A percentile compares a stretch with the other conserved stretches of the same genome.
Evolutionary conservation across 2,888 invertebrate genomes (phyloP).

Genomic region (Magallana nippona): DNA sequence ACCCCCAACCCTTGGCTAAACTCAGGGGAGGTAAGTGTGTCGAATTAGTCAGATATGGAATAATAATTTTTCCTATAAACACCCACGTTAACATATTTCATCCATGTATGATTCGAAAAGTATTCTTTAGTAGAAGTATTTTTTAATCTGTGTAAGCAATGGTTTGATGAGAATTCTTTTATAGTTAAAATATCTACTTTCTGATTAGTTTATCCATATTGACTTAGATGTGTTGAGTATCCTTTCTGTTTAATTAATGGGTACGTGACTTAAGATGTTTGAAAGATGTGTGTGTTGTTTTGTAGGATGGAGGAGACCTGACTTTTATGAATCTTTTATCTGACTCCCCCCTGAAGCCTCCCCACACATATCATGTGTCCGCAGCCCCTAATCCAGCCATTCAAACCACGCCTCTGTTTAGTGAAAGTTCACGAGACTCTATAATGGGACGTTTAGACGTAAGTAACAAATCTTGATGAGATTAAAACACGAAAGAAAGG

Average conservation of each 20-base stretch:
- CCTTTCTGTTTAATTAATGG: too few relatives aligned
- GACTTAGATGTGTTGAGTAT: too few relatives aligned
- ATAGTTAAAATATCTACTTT: neutral
- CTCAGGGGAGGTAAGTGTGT: slow-evolving; percentile 7
- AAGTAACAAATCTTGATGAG: slow-evolving; percentile 49
- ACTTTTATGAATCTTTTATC: slow-evolving; percentile 92
- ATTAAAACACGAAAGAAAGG: too few relatives aligned
- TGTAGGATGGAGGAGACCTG: slow-evolving; percentile 83
- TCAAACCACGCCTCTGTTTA: slow-evolving; percentile 62
- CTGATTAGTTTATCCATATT: neutral
- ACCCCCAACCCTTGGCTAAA: slow-evolving; percentile 12
- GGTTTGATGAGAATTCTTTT: too few relatives aligned
- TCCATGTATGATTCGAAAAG: too few relatives aligned
- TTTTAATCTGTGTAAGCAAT: too few relatives aligned
- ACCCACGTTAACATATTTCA: neutral
- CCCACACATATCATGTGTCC: slow-evolving; percentile 40
- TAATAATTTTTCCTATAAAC: too few relatives aligned
- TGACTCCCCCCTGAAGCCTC: slow-evolving; percentile 85
- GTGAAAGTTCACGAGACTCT: slow-evolving; percentile 74
- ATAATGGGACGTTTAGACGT: slow-evolving; percentile 69
- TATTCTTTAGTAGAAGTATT: too few relatives aligned
- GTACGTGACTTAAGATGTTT: too few relatives aligned
- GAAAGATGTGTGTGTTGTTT: slow-evolving; percentile 30
- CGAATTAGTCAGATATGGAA: neutral
- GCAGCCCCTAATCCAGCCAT: slow-evolving; percentile 48